phyloP scores from a whole-genome alignment of 2,113 vertebrate genomes.

The Pleuronectes platessa region DNA sequence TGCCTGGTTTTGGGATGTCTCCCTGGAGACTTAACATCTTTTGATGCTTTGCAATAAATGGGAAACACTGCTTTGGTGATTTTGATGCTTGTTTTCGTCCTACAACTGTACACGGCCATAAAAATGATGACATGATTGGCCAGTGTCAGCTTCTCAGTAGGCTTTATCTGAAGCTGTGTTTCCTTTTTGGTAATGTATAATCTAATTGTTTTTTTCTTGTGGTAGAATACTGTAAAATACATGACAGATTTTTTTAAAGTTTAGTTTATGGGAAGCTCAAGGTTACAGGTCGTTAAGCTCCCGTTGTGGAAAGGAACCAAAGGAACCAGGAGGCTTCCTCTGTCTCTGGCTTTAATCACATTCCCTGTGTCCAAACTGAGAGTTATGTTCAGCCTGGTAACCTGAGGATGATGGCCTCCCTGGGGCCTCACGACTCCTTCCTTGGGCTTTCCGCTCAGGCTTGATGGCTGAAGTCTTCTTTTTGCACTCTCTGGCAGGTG shows the following conservation, averaged over 20 bases:
- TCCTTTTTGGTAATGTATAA: too few relatives aligned
- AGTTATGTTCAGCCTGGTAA: conserved; percentile 67
- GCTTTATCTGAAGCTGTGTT: too few relatives aligned
- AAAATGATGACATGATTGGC: neutral
- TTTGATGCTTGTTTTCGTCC: too few relatives aligned
- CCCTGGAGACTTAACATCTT: too few relatives aligned
- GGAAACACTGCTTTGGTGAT: too few relatives aligned
- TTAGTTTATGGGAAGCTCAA: neutral
- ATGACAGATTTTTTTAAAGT: neutral
- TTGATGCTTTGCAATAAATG: too few relatives aligned
- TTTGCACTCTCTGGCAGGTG: conserved; percentile 56
- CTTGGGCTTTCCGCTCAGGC: conserved; percentile 58
- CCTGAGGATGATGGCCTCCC: conserved; percentile 60
- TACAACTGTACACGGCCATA: neutral
- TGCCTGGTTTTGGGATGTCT: too few relatives aligned
- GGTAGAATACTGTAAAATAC: neutral
- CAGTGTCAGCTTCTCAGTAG: neutral
- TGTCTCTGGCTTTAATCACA: conserved; percentile 64
- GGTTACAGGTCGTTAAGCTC: neutral
- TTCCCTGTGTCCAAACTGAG: conserved; percentile 47
- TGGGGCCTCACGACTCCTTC: conserved; percentile 53
- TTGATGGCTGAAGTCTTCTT: conserved; percentile 58
- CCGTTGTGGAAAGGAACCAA: conserved; percentile 10
- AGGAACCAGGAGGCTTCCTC: conserved; percentile 13
- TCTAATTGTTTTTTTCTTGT: neutral